Evolutionary conservation across 2,888 invertebrate genomes (phyloP).

Genomic region (Zhuqinia jingwanae): DNA sequence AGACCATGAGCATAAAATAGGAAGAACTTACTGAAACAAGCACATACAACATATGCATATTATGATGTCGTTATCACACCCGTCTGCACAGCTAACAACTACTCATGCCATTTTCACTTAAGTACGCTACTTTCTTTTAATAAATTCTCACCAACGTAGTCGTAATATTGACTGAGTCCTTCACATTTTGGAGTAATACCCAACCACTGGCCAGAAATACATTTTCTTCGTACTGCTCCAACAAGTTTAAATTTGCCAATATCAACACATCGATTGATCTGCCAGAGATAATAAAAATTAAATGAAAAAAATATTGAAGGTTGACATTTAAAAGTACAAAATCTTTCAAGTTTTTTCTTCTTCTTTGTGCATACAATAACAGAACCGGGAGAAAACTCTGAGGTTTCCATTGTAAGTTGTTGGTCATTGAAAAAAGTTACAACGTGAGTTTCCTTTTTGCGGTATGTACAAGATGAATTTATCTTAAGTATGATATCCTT

Average conservation of each 20-base stretch:
- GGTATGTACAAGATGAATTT: slow-evolving; percentile 86
- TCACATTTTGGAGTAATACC: slow-evolving; percentile 87
- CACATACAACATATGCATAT: slow-evolving; percentile 14
- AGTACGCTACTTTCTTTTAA: neutral
- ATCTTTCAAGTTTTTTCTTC: too few relatives aligned
- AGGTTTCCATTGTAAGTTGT: slow-evolving; percentile 88
- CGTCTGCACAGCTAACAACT: neutral
- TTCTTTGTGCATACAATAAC: slow-evolving; percentile 85
- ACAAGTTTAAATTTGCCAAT: slow-evolving; percentile 93
- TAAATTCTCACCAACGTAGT: slow-evolving; percentile 87
- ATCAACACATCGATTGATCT: slow-evolving; percentile 86
- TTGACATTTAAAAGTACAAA: too few relatives aligned
- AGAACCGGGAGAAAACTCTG: slow-evolving; percentile 90
- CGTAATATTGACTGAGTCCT: slow-evolving; percentile 92
- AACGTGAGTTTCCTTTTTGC: slow-evolving; percentile 86
- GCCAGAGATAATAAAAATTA: neutral
- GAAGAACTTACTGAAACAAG: neutral
- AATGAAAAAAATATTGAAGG: neutral
- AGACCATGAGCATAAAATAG: slow-evolving; percentile 1
- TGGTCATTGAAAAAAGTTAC: slow-evolving; percentile 91
- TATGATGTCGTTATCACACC: neutral
- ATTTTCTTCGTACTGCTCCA: slow-evolving; percentile 88
- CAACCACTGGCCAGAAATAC: slow-evolving; percentile 91
- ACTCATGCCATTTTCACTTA: neutral
- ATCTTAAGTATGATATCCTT: slow-evolving; percentile 73